phyloP scores from a whole-genome alignment of 2,888 invertebrate species.

The Hybos culiciformis region DNA sequence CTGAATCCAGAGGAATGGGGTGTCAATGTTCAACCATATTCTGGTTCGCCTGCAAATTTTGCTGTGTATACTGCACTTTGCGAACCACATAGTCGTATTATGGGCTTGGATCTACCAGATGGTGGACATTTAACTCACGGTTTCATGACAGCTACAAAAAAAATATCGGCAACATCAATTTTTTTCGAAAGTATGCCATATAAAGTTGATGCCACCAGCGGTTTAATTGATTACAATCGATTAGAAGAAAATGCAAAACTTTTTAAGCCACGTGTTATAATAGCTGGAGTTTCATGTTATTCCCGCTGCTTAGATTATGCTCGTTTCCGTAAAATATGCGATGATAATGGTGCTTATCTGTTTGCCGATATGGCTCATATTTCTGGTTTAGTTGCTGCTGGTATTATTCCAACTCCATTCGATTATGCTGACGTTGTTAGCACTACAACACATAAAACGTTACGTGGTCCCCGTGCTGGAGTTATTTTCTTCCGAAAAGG shows the following conservation, averaged over 20 bases:
- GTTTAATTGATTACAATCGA: constrained; percentile 85
- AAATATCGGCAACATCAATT: constrained; percentile 91
- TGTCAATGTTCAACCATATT: constrained; percentile 94
- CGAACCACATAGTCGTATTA: constrained; percentile 88
- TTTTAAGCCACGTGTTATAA: constrained; percentile 84
- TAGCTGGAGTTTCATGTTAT: constrained; percentile 91
- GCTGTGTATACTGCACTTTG: constrained; percentile 85
- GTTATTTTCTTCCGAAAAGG: constrained; percentile 90
- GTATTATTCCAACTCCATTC: constrained; percentile 79
- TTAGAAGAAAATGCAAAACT: constrained; percentile 66
- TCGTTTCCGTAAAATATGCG: constrained; percentile 68
- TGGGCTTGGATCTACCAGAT: constrained; percentile 92
- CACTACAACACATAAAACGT: constrained; percentile 90
- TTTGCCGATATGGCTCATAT: constrained; percentile 96
- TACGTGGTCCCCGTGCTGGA: constrained; percentile 77
- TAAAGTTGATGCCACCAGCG: constrained; percentile 70
- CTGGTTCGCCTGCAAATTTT: constrained; percentile 90
- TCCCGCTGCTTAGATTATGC: constrained; percentile 85
- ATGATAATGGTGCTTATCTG: constrained; percentile 72
- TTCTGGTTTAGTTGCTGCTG: constrained; percentile 82
- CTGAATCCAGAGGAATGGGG: constrained; percentile 84
- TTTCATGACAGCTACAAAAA: constrained; percentile 79
- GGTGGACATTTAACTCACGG: constrained; percentile 92
- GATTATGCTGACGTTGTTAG: constrained; percentile 83
- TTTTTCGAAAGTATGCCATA: constrained; percentile 99